phyloP scores from a whole-genome alignment of 2,888 invertebrate genomes.

The Hypercompe scribonia region DNA sequence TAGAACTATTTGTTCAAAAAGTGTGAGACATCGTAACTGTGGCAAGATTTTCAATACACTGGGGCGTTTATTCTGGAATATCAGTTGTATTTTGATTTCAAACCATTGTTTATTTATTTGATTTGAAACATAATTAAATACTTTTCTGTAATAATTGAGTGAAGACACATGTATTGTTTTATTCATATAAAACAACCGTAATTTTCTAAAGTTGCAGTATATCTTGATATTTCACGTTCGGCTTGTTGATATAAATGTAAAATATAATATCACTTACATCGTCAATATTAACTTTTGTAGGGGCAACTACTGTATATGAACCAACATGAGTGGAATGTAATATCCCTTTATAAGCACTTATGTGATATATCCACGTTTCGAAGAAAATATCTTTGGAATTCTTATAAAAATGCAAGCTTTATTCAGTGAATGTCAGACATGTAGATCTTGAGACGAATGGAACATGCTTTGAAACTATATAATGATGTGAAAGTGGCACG shows the following conservation, averaged over 20 bases:
- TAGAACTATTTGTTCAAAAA: no score
- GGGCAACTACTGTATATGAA: background rate
- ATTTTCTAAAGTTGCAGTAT: background rate
- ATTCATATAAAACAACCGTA: background rate
- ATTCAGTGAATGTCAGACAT: background rate
- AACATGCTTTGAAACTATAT: background rate
- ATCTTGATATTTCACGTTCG: background rate
- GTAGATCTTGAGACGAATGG: background rate
- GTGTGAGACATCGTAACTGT: no score
- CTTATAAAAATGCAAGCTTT: background rate
- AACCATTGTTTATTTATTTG: no score
- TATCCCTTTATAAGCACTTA: background rate
- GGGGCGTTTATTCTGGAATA: no score
- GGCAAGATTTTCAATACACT: no score
- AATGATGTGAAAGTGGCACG: background rate
- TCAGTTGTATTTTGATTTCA: no score
- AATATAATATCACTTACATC: background rate
- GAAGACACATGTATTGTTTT: background rate
- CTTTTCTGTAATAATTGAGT: no score
- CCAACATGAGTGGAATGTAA: background rate
- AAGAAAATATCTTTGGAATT: background rate
- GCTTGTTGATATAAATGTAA: background rate
- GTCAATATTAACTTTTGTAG: background rate
- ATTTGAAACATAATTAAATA: no score
- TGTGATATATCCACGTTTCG: background rate